Conservation (phyloP, 2,113 vertebrate species). For the Phaethon lepturus region DNA sequence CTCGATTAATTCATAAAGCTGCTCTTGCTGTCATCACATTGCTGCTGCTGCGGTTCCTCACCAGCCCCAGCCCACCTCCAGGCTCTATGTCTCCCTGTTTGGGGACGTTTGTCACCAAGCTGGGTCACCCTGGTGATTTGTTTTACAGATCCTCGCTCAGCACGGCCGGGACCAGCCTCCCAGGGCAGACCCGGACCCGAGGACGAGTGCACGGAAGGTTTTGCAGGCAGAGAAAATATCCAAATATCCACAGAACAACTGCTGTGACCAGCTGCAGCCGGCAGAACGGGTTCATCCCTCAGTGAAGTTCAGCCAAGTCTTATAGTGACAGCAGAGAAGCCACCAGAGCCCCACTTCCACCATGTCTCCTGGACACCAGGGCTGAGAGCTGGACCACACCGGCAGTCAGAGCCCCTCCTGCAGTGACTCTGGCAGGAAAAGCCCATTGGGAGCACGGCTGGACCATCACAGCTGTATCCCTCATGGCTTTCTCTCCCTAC, state of each 20-base stretch:
- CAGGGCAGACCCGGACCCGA: accelerated
- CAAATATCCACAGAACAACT: neutral
- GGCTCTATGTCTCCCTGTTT: neutral
- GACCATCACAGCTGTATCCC: neutral
- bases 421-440: neutral
- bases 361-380: neutral
- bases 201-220: accelerated
- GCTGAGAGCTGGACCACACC: neutral
- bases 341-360: neutral
- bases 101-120: neutral
- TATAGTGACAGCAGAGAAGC: neutral
- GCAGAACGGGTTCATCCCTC: neutral
- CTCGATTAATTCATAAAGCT: neutral
- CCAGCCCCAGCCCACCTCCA: neutral
- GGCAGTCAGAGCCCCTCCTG: neutral
- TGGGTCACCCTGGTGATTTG: neutral
- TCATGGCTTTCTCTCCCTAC: neutral
- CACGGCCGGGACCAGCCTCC: neutral
- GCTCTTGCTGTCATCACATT: neutral
- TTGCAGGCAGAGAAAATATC: neutral
- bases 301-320: neutral
- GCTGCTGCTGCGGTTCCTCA: neutral
- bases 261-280: neutral
- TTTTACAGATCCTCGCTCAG: neutral
- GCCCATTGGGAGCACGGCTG: neutral